Evolutionary conservation across 2,888 invertebrate species (phyloP).

Genomic region (Pseudoips prasinana): DNA sequence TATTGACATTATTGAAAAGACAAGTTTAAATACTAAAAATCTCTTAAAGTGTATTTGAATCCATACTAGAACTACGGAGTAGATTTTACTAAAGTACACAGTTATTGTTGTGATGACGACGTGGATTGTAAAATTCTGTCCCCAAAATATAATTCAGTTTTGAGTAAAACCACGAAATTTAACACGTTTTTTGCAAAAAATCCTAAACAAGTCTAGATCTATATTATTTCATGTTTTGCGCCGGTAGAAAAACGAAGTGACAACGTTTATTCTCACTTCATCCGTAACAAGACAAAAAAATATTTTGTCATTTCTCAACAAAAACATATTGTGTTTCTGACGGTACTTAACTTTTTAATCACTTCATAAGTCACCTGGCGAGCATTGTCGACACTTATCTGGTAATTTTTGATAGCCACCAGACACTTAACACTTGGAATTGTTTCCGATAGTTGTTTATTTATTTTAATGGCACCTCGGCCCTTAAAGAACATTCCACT

Average conservation of each 20-base stretch:
- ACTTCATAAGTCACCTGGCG: constrained; percentile 76
- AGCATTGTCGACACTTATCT: constrained; percentile 72
- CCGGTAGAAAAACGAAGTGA: constrained; percentile 9
- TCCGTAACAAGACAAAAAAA: constrained; percentile 9
- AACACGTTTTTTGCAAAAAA: not conserved
- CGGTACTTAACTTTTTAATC: constrained; percentile 61
- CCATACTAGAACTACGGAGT: too few species aligned
- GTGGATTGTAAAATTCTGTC: too few species aligned
- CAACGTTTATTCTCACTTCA: constrained; percentile 6
- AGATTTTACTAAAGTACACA: too few species aligned
- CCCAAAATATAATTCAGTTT: constrained; percentile 8
- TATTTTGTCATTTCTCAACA: constrained; percentile 1
- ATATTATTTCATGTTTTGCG: constrained; percentile 5
- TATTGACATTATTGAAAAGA: too few species aligned
- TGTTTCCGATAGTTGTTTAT: constrained; percentile 72
- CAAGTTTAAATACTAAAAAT: too few species aligned
- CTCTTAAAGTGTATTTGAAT: too few species aligned
- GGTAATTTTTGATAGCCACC: constrained; percentile 79
- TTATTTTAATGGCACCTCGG: constrained; percentile 73
- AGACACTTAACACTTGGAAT: constrained; percentile 80
- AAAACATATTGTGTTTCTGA: constrained; percentile 27
- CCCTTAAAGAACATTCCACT: constrained; percentile 74
- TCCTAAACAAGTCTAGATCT: not conserved
- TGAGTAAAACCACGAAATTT: not conserved
- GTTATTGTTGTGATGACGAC: too few species aligned